Evolutionary conservation across 1,140 invertebrate genomes (phyloP).

Genomic region (Drosophila ambigua): DNA sequence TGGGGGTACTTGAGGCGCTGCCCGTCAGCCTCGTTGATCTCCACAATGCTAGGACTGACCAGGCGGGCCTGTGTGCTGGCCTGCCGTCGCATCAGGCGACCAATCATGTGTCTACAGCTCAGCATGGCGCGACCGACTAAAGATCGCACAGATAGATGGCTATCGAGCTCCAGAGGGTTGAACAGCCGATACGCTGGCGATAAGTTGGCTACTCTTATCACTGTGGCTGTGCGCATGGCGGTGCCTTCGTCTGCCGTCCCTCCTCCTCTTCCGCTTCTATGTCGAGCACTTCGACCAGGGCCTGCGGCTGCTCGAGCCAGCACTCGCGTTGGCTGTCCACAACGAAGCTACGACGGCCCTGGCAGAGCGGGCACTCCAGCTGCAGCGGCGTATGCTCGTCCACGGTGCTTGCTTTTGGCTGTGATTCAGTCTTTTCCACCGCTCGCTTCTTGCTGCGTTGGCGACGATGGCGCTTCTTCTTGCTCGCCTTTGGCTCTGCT

Average conservation of each 20-base stretch:
- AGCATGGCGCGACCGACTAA: slow-evolving; percentile 59
- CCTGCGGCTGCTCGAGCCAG: slow-evolving; percentile 57
- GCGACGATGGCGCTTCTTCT: slow-evolving; percentile 28
- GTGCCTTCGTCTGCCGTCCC: background rate
- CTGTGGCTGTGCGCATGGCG: background rate
- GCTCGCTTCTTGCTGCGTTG: slow-evolving; percentile 6
- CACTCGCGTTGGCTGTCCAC: slow-evolving; percentile 41
- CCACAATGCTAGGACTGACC: slow-evolving; percentile 41
- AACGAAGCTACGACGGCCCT: slow-evolving; percentile 42
- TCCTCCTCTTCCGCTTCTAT: slow-evolving; percentile 3
- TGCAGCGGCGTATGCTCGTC: slow-evolving; percentile 1
- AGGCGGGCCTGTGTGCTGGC: slow-evolving; percentile 31
- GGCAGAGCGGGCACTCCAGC: slow-evolving; percentile 54
- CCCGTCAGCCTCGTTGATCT: slow-evolving; percentile 27
- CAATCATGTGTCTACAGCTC: slow-evolving; percentile 66
- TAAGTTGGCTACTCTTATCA: slow-evolving; percentile 11
- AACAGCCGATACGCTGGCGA: slow-evolving; percentile 8
- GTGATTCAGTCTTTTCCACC: background rate
- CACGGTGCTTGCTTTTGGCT: background rate
- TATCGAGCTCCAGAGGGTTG: slow-evolving; percentile 11
- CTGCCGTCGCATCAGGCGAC: slow-evolving; percentile 39
- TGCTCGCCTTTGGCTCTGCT: slow-evolving; percentile 10
- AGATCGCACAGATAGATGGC: slow-evolving; percentile 6
- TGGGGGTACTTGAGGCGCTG: slow-evolving; percentile 85
- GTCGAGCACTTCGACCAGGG: slow-evolving; percentile 37